phyloP scores from a whole-genome alignment of 53 echinoderm and acorn worm species.

The Hippasteria phrygiana region DNA sequence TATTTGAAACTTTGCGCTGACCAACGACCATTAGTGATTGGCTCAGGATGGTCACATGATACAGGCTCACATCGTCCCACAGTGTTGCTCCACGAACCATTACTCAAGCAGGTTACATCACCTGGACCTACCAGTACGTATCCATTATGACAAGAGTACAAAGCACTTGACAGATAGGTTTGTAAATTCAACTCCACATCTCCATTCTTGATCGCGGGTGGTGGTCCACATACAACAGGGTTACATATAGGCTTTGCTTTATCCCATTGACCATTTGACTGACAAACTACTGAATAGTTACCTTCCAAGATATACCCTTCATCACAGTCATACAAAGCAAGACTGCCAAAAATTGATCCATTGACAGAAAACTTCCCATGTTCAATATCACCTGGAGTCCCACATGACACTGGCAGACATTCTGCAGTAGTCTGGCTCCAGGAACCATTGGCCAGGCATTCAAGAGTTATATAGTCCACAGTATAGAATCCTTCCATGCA shows the following conservation, averaged over 20 bases:
- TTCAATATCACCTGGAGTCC: slow-evolving; percentile 55
- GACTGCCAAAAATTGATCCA: slow-evolving; percentile 18
- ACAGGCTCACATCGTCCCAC: slow-evolving; percentile 62
- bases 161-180: slow-evolving; percentile 45
- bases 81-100: slow-evolving; percentile 74
- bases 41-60: slow-evolving; percentile 68
- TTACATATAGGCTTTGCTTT: slow-evolving; percentile 18
- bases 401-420: slow-evolving; percentile 76
- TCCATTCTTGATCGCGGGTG: slow-evolving; percentile 44
- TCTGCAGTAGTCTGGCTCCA: slow-evolving; percentile 68
- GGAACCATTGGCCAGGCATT: slow-evolving; percentile 71
- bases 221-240: slow-evolving; percentile 52
- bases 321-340: slow-evolving; percentile 61
- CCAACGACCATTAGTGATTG: slow-evolving; percentile 64
- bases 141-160: slow-evolving; percentile 75
- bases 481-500: slow-evolving; percentile 82
- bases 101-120: slow-evolving; percentile 59
- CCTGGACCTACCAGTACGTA: slow-evolving; percentile 71
- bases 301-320: slow-evolving; percentile 81
- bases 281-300: slow-evolving; percentile 52
- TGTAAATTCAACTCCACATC: neutral
- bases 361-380: slow-evolving; percentile 26
- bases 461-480: slow-evolving; percentile 44
- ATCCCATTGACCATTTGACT: slow-evolving; percentile 70
- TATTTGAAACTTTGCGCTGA: slow-evolving; percentile 25